These are phyloP conservation scores for Pyrgus malvae DNA, from an alignment of 2,888 invertebrate species.

Conservation along the genomic window DNA sequence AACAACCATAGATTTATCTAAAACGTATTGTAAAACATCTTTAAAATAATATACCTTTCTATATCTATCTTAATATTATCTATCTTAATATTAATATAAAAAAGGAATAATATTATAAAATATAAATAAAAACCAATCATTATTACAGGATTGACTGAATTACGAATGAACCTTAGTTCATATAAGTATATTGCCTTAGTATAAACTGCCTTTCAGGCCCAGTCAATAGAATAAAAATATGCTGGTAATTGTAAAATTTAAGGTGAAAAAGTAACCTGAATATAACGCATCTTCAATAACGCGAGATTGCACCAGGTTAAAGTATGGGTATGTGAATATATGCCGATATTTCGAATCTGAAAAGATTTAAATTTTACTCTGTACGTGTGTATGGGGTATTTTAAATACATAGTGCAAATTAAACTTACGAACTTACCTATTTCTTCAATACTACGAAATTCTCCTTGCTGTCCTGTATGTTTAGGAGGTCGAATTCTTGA, in stretches of 20 bases:
- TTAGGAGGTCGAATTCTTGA: slow-evolving; percentile 47
- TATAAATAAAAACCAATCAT: neutral
- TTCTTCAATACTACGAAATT: slow-evolving; percentile 66
- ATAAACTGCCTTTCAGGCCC: too few species aligned
- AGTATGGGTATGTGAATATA: slow-evolving; percentile 83
- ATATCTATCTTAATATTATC: too few species aligned
- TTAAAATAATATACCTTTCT: too few species aligned
- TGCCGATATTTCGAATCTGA: slow-evolving; percentile 77
- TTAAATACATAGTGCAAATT: neutral
- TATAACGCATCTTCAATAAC: slow-evolving; percentile 86
- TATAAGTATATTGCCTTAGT: too few species aligned
- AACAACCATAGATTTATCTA: slow-evolving; percentile 87
- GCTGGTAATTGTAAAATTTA: too few species aligned
- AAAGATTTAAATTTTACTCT: slow-evolving; percentile 31
- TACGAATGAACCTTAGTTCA: too few species aligned
- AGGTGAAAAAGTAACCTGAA: slow-evolving; percentile 68
- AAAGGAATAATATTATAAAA: neutral
- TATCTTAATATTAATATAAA: too few species aligned
- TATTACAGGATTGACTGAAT: too few species aligned
- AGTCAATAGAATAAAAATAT: too few species aligned
- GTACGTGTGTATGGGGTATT: neutral
- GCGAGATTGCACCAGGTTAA: slow-evolving; percentile 88
- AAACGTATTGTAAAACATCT: too few species aligned
- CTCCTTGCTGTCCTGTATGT: slow-evolving; percentile 59
- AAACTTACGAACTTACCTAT: slow-evolving; percentile 61